phyloP scores from a whole-genome alignment of 2,888 invertebrate genomes.

The Sthenelais limicola region DNA sequence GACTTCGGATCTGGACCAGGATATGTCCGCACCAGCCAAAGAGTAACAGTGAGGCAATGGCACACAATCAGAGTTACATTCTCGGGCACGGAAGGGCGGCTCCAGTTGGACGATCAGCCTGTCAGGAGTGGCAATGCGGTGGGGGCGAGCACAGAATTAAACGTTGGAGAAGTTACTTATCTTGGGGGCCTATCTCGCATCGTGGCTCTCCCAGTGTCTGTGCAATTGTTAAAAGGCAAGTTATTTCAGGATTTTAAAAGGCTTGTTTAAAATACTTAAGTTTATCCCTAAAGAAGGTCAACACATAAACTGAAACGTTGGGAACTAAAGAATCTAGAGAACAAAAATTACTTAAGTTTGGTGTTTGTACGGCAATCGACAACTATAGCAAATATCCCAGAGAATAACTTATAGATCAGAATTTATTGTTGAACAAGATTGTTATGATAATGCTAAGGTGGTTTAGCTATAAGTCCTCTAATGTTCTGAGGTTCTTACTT shows the following conservation, averaged over 20 bases:
- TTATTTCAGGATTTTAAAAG: neutral
- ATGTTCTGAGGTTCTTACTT: too few relatives aligned
- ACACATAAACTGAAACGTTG: too few relatives aligned
- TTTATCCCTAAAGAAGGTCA: too few relatives aligned
- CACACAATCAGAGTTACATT: constrained; percentile 13
- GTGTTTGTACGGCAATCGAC: too few relatives aligned
- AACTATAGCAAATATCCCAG: too few relatives aligned
- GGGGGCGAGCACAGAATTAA: neutral
- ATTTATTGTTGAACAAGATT: too few relatives aligned
- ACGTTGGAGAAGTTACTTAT: constrained; percentile 22
- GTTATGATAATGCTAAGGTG: too few relatives aligned
- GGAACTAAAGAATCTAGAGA: too few relatives aligned
- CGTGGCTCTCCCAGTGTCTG: neutral
- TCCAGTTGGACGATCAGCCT: constrained; percentile 9
- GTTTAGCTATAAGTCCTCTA: too few relatives aligned
- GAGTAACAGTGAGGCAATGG: constrained; percentile 11
- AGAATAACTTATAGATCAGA: too few relatives aligned
- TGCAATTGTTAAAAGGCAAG: constrained; percentile 2
- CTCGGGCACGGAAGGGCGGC: neutral
- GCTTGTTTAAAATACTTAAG: too few relatives aligned
- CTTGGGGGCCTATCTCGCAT: constrained; percentile 2
- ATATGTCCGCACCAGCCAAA: neutral
- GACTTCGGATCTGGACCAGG: constrained; percentile 39
- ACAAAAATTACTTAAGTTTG: too few relatives aligned
- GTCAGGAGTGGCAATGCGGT: neutral